Conservation (phyloP, 2,113 vertebrate genomes). For the Galeopterus variegatus region DNA sequence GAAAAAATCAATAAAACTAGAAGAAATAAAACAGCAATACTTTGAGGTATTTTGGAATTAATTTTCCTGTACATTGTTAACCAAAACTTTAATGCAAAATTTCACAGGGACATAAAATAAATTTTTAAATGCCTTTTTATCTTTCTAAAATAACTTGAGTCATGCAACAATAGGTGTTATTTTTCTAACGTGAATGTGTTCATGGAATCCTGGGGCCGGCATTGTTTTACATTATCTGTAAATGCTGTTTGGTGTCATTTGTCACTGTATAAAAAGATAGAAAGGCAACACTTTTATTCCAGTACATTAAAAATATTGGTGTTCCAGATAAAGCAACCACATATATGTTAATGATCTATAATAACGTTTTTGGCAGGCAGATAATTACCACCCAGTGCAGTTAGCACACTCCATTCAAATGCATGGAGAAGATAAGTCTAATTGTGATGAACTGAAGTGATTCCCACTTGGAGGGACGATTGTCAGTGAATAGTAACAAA, state of each 20-base stretch:
- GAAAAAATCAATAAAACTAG: too few species aligned
- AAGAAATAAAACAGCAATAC: too few species aligned
- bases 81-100: neutral
- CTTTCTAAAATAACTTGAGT: neutral
- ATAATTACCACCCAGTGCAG: neutral
- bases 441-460: neutral
- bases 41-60: neutral
- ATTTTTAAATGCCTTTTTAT: neutral
- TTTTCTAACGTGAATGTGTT: neutral
- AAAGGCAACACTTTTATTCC: neutral
- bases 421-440: neutral
- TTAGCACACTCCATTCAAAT: neutral
- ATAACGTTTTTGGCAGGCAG: neutral
- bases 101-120: neutral
- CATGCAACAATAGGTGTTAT: neutral
- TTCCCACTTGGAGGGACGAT: neutral
- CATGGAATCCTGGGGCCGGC: neutral
- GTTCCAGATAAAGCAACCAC: neutral
- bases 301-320: neutral
- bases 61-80: neutral
- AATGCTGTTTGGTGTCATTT: neutral
- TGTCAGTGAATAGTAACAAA: neutral
- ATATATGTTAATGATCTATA: neutral
- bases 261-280: neutral
- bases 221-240: neutral